phyloP scores from a whole-genome alignment of 2,113 vertebrate genomes.

The Saguinus midas region DNA sequence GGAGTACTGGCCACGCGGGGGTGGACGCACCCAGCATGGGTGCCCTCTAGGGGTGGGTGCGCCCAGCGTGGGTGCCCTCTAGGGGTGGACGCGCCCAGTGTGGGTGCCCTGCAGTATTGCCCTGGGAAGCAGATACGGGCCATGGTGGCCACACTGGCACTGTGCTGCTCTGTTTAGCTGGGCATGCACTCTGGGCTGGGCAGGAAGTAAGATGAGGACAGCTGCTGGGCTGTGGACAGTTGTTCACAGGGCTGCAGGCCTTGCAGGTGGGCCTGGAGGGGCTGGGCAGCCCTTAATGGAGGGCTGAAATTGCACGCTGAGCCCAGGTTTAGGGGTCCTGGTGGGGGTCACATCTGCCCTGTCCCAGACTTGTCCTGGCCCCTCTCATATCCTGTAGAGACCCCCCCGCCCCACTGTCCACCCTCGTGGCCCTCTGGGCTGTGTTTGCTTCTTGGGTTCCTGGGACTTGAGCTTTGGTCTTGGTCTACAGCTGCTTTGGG shows the following conservation, averaged over 20 bases:
- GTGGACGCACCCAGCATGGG: not conserved
- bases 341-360: too few species aligned
- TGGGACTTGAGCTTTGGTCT: rapidly evolving
- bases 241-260: not conserved
- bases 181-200: not conserved
- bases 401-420: not conserved
- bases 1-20: not conserved
- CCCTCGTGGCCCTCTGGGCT: not conserved
- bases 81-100: too few species aligned
- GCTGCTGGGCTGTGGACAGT: not conserved
- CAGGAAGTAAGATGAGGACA: not conserved
- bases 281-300: not conserved
- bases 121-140: not conserved
- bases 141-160: rapidly evolving
- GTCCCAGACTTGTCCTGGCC: not conserved
- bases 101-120: not conserved
- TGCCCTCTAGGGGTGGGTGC: not conserved
- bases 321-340: not conserved
- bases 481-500: not conserved
- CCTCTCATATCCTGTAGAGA: not conserved
- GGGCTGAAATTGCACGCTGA: not conserved
- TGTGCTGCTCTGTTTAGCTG: not conserved
- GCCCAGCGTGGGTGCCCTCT: too few species aligned
- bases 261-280: not conserved
- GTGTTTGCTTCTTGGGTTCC: not conserved